Base-by-base conservation (phyloP, 1,140 invertebrate genomes). In the Tribolium castaneum region DNA sequence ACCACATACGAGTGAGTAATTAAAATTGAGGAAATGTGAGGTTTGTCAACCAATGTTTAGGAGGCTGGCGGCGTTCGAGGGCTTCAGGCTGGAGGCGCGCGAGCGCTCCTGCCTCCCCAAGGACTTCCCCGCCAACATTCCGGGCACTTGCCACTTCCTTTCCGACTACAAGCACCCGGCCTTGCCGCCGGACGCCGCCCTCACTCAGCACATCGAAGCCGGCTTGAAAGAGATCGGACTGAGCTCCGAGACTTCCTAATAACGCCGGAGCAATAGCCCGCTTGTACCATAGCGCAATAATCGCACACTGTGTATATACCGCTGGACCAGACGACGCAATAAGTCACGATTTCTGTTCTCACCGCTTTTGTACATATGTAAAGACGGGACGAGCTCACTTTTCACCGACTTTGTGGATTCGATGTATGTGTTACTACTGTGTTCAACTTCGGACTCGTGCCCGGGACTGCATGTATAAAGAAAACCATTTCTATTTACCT, bases 91-190 rank as follows among this genome's bases (percentile, higher is more conserved):
- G 83, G 93, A 95, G 84, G 89, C 92, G 6, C 90, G 96, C 75
- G 90, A 92, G 79, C 90, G 92, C 51, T 92, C 92, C 6, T 94
- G 92, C 87, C 90, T 98, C 77, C 96, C 96, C 0, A 94, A 93
- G 83, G 96, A 95, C 75, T 97, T 97, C 88, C 94, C 95, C 45
- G 88, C 91, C 52, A 89, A 93, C 82, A 91, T 93, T 59, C 89
- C 91, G 25, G 95, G 94, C 50, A 96, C 94, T 3, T 96, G 95
- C 84, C 92, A 97, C 86, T 98, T 98, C 86, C 89, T 98, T 4
- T 92, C 93, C 62, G 91, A 90, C 71, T 98, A 96, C 87, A 89
- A 90, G 70, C 93, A 97, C 86, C 92, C 92, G 0, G 87, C 89
- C 1, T 87, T 95, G 10, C 88, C 91, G 52, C 84, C 84, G 2